A percentile compares a stretch with the other conserved stretches of the same genome.
phyloP scores from a whole-genome alignment of 1,140 invertebrate species.

The Leptinotarsa undecemlineata region DNA sequence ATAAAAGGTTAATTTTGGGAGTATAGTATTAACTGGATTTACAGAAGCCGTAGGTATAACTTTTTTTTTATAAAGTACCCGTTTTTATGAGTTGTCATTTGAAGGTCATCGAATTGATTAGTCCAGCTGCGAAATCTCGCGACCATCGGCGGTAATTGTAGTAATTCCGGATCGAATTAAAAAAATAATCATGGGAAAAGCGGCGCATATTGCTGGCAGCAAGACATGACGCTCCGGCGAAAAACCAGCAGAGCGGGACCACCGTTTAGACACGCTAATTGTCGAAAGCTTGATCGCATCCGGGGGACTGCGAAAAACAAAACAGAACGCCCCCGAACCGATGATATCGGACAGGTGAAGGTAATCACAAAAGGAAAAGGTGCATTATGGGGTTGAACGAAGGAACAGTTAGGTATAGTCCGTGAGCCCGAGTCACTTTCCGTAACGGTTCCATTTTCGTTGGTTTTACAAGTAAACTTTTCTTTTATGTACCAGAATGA shows the following conservation, averaged over 20 bases:
- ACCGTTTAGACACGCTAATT: constrained; percentile 18
- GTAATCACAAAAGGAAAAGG: constrained; percentile 4
- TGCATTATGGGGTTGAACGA: constrained; percentile 2
- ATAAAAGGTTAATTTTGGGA: too few species aligned
- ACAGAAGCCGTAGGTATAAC: too few species aligned
- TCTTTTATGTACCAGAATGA: too few species aligned
- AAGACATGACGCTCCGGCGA: not conserved
- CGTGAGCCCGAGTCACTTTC: not conserved
- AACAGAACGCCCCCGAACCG: not conserved
- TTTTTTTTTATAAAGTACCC: too few species aligned
- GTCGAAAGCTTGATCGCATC: constrained; percentile 17
- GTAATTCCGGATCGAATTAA: not conserved
- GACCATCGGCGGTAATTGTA: not conserved
- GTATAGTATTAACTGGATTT: too few species aligned
- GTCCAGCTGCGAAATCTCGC: not conserved
- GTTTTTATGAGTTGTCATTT: too few species aligned
- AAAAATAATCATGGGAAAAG: constrained; percentile 14
- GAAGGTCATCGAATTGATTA: too few species aligned
- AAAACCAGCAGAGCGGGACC: constrained; percentile 3
- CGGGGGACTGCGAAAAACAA: constrained; percentile 11
- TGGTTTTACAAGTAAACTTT: too few species aligned
- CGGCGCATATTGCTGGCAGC: not conserved
- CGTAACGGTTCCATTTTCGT: too few species aligned
- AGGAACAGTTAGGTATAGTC: not conserved
- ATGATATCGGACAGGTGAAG: constrained; percentile 16